Percentiles rank a stretch among this genome's conserved stretches.
phyloP scores from a whole-genome alignment of 2,113 vertebrate genomes.

The Periophthalmodon schlosseri region DNA sequence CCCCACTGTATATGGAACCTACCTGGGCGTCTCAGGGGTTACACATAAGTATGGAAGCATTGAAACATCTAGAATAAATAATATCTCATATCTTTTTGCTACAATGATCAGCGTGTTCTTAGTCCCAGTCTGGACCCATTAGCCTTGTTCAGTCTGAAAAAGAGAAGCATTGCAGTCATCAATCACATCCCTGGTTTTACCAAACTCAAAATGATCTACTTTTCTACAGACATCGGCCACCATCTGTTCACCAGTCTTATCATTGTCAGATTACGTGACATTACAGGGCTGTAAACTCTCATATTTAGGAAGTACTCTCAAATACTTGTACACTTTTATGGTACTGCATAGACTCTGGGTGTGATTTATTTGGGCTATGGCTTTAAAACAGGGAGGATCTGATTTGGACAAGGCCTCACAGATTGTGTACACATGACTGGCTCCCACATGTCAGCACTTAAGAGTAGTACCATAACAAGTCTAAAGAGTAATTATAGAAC shows the following conservation, averaged over 20 bases:
- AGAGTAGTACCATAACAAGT: neutral
- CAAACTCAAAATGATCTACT: neutral
- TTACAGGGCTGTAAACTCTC: slow-evolving; percentile 60
- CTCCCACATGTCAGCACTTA: slow-evolving; percentile 1
- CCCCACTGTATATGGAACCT: too few species aligned
- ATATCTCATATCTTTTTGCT: neutral
- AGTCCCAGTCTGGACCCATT: neutral
- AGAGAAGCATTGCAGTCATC: neutral
- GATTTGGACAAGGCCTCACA: slow-evolving; percentile 63
- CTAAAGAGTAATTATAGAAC: neutral
- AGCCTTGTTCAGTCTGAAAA: neutral
- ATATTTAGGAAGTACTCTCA: slow-evolving; percentile 68
- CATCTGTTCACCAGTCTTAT: slow-evolving; percentile 72
- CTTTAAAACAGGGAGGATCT: slow-evolving; percentile 59
- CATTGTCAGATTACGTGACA: slow-evolving; percentile 56
- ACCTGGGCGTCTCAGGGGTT: too few species aligned
- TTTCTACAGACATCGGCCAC: slow-evolving; percentile 27
- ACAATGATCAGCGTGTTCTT: neutral
- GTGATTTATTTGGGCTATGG: slow-evolving; percentile 67
- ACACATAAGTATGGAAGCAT: too few species aligned
- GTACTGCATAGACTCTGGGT: slow-evolving; percentile 34
- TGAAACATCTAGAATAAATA: too few species aligned
- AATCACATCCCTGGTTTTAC: neutral
- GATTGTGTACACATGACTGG: slow-evolving; percentile 44
- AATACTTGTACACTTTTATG: slow-evolving; percentile 62